Base-by-base conservation (phyloP, 2,797 vertebrate genomes). In the Poliocrania exsul region DNA sequence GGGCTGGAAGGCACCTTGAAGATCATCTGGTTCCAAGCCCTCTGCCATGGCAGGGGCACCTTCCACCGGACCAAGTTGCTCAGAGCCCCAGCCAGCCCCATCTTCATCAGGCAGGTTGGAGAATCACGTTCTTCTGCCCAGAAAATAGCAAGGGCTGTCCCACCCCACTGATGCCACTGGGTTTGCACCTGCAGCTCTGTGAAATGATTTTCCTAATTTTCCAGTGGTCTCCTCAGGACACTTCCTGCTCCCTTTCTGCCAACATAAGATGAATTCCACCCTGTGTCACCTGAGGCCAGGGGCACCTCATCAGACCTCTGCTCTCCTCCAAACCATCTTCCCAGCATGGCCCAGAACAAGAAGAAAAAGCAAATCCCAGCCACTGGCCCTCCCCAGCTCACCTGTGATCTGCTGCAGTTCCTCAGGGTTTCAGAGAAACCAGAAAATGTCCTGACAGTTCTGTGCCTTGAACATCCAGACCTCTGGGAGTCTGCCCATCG, bases 401-500 rank as follows among this genome's bases (percentile, higher is more conserved):
- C 50, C 74, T 5, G 1, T 47, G 69, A 89, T 91, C 23, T 65
- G 33, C 61, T 73, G 53, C 60, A 81, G 53, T 89, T 93, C 81
- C 81, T 86, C 92, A 54, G 78, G 65, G 71, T 61, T 95, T 89
- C n/a, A 17, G 64, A 82, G 20, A 86, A 93, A 91, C 84, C 69
- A 90, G 74, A 80, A 67, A 61, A 89, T 37, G 10, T 75, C 91
- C 86, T 61, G 66, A 29, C 0, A 0, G 69, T 79, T 72, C 57
- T 38, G 42, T 60, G 70, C 73, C 57, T 92, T 31, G 64, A 92
- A 58, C 77, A 65, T 89, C 69, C 71, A 91, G 93, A 85, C 78
- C 42, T 82, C 86, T 51, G 92, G 93, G 83, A 92, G 35, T 42
- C 61, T 47, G 31, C 87, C 86, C 88, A 87, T 78, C 67, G 65